Evolutionary conservation across 2,888 invertebrate genomes (phyloP).

Genomic region (Ceratothoa steindachneri): DNA sequence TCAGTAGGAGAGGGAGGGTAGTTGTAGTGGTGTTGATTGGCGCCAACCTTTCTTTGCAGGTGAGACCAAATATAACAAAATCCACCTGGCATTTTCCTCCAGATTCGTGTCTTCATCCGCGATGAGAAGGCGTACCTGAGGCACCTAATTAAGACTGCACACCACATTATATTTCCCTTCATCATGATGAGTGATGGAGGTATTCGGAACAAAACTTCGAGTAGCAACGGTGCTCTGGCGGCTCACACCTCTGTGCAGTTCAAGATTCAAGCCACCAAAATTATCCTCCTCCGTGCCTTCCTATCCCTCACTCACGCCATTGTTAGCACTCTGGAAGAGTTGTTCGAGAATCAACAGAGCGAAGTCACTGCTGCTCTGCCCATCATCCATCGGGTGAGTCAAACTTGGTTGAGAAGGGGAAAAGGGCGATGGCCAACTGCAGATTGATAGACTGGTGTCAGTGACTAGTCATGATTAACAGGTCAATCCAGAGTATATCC

Average conservation of each 20-base stretch:
- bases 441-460: conserved; percentile 22
- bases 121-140: conserved; percentile 27
- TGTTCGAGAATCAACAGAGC: conserved; percentile 29
- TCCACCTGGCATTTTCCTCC: too few relatives aligned
- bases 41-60: too few relatives aligned
- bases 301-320: conserved; percentile 27
- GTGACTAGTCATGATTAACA: too few relatives aligned
- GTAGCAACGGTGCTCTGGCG: background rate
- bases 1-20: too few relatives aligned
- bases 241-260: background rate
- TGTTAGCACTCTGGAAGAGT: conserved; percentile 25
- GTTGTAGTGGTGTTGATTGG: too few relatives aligned
- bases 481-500: too few relatives aligned
- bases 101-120: background rate
- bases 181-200: background rate
- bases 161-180: conserved; percentile 32
- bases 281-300: conserved; percentile 21
- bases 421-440: conserved; percentile 20
- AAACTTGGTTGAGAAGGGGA: too few relatives aligned
- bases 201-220: background rate
- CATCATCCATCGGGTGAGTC: conserved; percentile 31
- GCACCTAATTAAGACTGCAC: conserved; percentile 23
- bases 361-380: conserved; percentile 30
- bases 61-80: too few relatives aligned
- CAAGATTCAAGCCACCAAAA: conserved; percentile 16